phyloP scores from a whole-genome alignment of 2,113 vertebrate species.

The Dunckerocampus dactyliophorus region DNA sequence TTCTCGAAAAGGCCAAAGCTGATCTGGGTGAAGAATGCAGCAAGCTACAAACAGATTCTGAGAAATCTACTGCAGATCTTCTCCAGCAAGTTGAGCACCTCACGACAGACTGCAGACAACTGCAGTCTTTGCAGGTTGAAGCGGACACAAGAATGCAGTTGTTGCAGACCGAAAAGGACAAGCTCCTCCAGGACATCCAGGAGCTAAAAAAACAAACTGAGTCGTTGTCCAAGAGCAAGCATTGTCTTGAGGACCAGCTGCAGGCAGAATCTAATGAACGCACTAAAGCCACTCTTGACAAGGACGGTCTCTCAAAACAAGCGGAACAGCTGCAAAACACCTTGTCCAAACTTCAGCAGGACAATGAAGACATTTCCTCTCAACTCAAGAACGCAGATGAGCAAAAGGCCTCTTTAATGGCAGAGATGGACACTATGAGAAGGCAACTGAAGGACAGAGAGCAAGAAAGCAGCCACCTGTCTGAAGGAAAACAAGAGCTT shows the following conservation, averaged over 20 bases:
- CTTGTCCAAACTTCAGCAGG: conserved; percentile 60
- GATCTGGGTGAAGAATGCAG: conserved; percentile 68
- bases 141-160: conserved; percentile 49
- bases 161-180: conserved; percentile 63
- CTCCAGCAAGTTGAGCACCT: conserved; percentile 64
- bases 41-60: conserved; percentile 64
- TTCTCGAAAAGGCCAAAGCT: conserved; percentile 63
- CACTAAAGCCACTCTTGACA: conserved; percentile 55
- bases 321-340: conserved; percentile 66
- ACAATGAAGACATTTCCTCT: conserved; percentile 70
- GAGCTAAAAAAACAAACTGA: conserved; percentile 68
- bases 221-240: conserved; percentile 65
- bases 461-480: conserved; percentile 65
- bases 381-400: conserved; percentile 69
- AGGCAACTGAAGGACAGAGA: conserved; percentile 56
- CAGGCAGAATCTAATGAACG: conserved; percentile 65
- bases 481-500: conserved; percentile 61
- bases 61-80: conserved; percentile 55
- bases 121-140: conserved; percentile 53
- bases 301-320: conserved; percentile 60
- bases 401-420: conserved; percentile 67
- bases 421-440: conserved; percentile 67
- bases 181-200: conserved; percentile 49
- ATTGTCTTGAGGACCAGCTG: conserved; percentile 60
- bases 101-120: conserved; percentile 53